Base-by-base conservation (phyloP, 2,797 vertebrate species). In the Liparis tanakae region DNA sequence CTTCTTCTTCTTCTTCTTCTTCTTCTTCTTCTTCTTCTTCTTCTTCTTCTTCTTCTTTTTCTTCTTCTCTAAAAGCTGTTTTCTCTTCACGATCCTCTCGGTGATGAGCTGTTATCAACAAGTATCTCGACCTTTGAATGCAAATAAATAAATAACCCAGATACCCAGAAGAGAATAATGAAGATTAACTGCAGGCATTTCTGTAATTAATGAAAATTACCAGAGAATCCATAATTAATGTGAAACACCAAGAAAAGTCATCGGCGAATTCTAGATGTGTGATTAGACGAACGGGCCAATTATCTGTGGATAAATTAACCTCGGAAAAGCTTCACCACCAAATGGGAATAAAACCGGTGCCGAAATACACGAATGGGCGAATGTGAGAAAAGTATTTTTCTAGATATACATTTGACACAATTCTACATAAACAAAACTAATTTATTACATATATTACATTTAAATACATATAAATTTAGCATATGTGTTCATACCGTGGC, bases 151-250 rank as follows among this genome's bases (percentile, higher is more conserved):
- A 30, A 30, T 87, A 87, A 84, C 70, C 59, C 69, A 62, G 85
- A 89, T 73, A 83, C 76, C 72, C 80, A 83, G 25, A 76, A 80
- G 82, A 89, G 81, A 83, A 87, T 90, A 90, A 91, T 90, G 82
- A 92, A 90, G 89, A 94, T 92, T 88, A 91, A 92, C 89, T 89
- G 80, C 88, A 91, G 87, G 83, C 88, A 80, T 90, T 93, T 90
- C 72, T 85, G 85, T 88, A 91, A 92, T 92, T 91, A 90, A 91
- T 89, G 89, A 87, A 89, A 93, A 93, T 94, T 92, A 93, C 83
- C 79, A 86, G 74, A 80, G 82, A 89, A 91, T 91, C 82, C 74
- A 88, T 90, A 91, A 92, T 92, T 91, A 93, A 87, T 87, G 89
- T 72, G 71, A 79, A 91, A 86, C 84, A 78, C 71, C 17, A 6